These are phyloP conservation scores for Muscicapa striata DNA, from an alignment of 2,797 vertebrate species.

Conservation along the genomic window DNA sequence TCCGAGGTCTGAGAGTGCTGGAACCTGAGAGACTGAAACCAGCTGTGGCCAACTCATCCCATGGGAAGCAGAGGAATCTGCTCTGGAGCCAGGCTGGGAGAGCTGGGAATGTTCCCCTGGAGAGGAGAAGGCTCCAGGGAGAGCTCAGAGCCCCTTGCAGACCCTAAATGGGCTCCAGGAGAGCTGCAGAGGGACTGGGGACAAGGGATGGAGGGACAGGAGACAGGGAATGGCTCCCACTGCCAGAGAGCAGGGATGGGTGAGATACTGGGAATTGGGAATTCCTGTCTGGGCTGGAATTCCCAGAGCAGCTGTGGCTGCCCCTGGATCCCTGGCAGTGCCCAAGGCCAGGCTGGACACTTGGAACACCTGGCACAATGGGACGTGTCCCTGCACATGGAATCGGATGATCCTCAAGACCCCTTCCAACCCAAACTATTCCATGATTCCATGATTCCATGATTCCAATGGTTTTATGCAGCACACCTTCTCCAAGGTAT, in stretches of 20 bases:
- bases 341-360: accelerated
- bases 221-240: not conserved
- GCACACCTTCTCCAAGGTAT: not conserved
- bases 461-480: not conserved
- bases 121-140: not conserved
- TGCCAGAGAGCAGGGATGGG: not conserved
- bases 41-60: not conserved
- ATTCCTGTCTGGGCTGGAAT: not conserved
- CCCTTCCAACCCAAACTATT: not conserved
- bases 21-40: not conserved
- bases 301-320: not conserved
- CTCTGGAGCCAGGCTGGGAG: not conserved
- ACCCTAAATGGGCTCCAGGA: not conserved
- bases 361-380: no score
- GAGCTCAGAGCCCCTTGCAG: not conserved
- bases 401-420: no score
- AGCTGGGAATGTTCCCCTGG: not conserved
- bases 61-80: not conserved
- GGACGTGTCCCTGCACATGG: not conserved
- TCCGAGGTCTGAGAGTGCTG: not conserved
- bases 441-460: not conserved
- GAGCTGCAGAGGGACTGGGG: not conserved
- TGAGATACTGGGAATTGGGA: not conserved
- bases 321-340: not conserved
- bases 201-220: accelerated